Evolutionary conservation across 2,113 vertebrate genomes (phyloP), one percentile per base, ranked within the genome.

Genomic region (Spea bombifrons): DNA sequence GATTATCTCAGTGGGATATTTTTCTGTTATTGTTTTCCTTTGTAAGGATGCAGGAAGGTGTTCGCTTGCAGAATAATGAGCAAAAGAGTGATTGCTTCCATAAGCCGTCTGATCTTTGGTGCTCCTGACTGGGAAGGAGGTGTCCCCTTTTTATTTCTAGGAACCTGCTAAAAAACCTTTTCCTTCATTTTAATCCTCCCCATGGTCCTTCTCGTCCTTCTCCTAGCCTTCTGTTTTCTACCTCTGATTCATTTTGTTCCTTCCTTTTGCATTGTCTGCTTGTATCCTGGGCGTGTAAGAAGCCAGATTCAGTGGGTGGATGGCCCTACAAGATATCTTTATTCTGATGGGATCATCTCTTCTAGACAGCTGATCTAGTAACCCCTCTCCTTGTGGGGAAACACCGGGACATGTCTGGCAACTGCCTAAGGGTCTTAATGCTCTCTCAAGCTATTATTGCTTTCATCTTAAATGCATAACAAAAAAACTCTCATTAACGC

Each of bases 271-370:
- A 70, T 77, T 77, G 75, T 77, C 65, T 77, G 3, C 17, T 76
- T 17, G 61, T 46, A 57, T 77, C 66, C 67, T 63, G 75, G 75
- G 55, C 63, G 55, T 77, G 75, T 70, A 63, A 71, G 48, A 63
- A 53, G 17, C 68, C 12, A 59, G 8, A 70, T 43, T 70, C 66
- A 61, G n/a, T 49, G 66, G 61, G 15, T 49, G 52, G 75, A 77
- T 77, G 75, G 59, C 66, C 44, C 66, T 63, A 10, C 50, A 59
- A 72, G 71, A 59, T 15, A 43, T 67, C 64, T 65, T 66, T 53
- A n/a, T 66, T 70, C n/a, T 63, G 55, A 68, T 76, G 75, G 50
- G 52, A 76, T 76, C 75, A 76, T 69, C 75, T 30, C 75, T 53
- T 57, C 9, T 7, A 70, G 52, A n/a, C 52, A 8, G 12, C 52